Evolutionary conservation across 2,113 vertebrate genomes (phyloP), one percentile per base, ranked within the genome.

Genomic region (Natator depressus): DNA sequence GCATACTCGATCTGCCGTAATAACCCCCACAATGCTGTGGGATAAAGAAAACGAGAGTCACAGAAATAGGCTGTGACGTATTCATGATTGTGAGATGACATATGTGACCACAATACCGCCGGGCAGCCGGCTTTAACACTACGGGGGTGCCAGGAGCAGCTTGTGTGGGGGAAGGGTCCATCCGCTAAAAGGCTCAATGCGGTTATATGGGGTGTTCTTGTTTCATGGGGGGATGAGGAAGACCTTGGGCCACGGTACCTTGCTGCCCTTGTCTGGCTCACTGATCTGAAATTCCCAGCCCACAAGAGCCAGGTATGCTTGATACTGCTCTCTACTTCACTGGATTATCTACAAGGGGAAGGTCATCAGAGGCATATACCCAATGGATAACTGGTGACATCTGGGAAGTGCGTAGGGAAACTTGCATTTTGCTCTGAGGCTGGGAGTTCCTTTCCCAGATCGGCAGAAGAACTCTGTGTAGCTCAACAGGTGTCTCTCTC

Each of bases 11-110:
- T 38, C n/a, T 38, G 65, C 65, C 22, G n/a, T 5, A 22, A 20
- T 38, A 72, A n/a, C 46, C 59, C 75, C 55, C 62, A 80, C 29
- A 0, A 0, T 72, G 49, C 35, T 27, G 90, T 46, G 11, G 72
- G 38, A 6, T 4, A 47, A 25, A 14, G 42, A 78, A 25, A 78
- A 14, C 2, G 7, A 47, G 42, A 27, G 10, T 47, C 42, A 3
- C 42, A 47, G 75, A 76, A 46, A 8, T 7, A 76, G 42, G 11
- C 38, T 46, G 20, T 25, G 42, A 42, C 3, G 11, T 24, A 76
- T 46, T 47, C 42, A 42, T 47, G 46, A 13, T 25, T 12, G 12
- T 13, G 72, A 7, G 42, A 47, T 47, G 25, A 47, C 24, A 27
- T 46, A 25, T 16, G 46, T 25, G 75, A 27, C 20, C 35, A 19